phyloP scores from a whole-genome alignment of 92 coral and sea anemone genomes.

The Metridium senile region DNA sequence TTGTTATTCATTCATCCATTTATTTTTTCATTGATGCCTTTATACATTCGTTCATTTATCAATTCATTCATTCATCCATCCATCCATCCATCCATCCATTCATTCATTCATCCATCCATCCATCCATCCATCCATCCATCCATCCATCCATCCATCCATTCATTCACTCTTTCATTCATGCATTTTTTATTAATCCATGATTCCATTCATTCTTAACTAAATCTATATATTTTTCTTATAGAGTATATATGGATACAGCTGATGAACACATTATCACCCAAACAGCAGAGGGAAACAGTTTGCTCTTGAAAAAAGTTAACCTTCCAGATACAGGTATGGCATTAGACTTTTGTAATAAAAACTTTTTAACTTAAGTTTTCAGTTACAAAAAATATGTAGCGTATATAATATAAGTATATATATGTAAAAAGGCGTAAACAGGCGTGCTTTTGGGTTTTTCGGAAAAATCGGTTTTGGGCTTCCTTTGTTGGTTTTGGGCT shows the following conservation, averaged over 20 bases:
- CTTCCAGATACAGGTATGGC: constrained; percentile 93
- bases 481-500: no score
- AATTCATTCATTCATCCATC: neutral
- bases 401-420: no score
- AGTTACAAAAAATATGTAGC: neutral
- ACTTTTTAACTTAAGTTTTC: neutral
- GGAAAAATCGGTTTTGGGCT: no score
- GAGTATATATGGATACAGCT: constrained; percentile 83
- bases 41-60: neutral
- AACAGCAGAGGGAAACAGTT: constrained; percentile 43
- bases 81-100: neutral
- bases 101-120: neutral
- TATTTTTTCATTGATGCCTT: neutral
- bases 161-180: neutral
- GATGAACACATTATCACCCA: constrained; percentile 66
- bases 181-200: neutral
- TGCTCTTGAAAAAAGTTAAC: constrained; percentile 73
- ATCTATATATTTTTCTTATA: constrained; percentile 18
- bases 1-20: neutral
- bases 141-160: neutral
- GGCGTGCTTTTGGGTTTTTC: no score
- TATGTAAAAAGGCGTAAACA: no score
- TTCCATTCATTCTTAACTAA: no score
- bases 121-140: neutral
- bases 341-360: neutral